A percentile compares a stretch with the other conserved stretches of the same genome.
Conservation (phyloP, 1,140 invertebrate genomes). For the Aphis craccivora region DNA sequence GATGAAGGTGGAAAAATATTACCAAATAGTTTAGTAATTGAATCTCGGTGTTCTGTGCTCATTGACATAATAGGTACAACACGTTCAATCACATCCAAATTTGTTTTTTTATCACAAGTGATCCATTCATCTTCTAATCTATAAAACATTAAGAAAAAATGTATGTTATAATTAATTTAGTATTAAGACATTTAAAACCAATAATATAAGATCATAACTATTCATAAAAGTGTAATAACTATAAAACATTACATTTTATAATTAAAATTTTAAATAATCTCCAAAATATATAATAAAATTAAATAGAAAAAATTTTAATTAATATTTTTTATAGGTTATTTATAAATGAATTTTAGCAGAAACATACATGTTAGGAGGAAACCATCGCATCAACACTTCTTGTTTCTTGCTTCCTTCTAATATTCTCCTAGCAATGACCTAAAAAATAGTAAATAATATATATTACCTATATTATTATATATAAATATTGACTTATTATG, state of each 20-base stretch:
- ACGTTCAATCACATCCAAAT: constrained; percentile 37
- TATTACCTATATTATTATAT: too few relatives aligned
- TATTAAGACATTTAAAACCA: not conserved
- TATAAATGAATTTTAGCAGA: constrained; percentile 5
- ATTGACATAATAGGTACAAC: constrained; percentile 45
- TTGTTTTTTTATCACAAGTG: constrained; percentile 52
- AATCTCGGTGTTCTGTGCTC: constrained; percentile 11
- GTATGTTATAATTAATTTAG: not conserved
- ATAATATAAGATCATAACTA: not conserved
- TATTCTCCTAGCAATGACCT: constrained; percentile 71
- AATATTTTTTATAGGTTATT: not conserved
- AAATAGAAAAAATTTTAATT: not conserved
- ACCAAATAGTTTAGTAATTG: constrained; percentile 42
- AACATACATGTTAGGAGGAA: constrained; percentile 75
- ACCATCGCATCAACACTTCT: constrained; percentile 74
- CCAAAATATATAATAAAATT: too few relatives aligned
- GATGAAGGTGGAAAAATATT: constrained; percentile 50
- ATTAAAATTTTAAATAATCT: not conserved
- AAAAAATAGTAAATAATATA: constrained; percentile 59
- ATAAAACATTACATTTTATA: not conserved
- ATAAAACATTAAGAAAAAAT: not conserved
- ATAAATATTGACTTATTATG: too few relatives aligned
- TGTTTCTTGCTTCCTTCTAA: constrained; percentile 70
- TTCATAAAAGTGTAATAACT: not conserved
- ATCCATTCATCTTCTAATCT: constrained; percentile 57